Evolutionary conservation across 2,797 vertebrate species (phyloP).

Genomic region (Protonibea diacanthus): DNA sequence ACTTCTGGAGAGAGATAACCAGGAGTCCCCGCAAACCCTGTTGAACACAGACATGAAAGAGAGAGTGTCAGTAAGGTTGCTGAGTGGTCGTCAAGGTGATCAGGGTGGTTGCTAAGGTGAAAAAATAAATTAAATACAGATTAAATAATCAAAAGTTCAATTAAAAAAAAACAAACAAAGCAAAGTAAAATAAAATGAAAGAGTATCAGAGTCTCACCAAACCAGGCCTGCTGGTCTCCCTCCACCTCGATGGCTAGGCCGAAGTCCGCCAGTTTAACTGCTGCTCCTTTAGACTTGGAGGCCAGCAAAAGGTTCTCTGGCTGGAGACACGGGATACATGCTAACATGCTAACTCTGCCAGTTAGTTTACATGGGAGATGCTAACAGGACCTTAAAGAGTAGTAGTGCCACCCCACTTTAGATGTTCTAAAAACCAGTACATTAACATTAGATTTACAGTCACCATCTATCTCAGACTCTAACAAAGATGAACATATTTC

Average conservation of each 20-base stretch:
- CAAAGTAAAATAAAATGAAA: background rate
- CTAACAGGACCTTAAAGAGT: background rate
- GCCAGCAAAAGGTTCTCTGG: constrained; percentile 96
- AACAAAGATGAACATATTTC: too few relatives aligned
- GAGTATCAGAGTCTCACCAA: constrained; percentile 83
- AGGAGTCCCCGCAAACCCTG: constrained; percentile 96
- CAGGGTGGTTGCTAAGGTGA: too few relatives aligned
- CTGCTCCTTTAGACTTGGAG: constrained; percentile 96
- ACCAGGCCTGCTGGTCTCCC: constrained; percentile 98
- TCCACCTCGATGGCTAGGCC: constrained; percentile 98
- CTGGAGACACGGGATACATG: constrained; percentile 74
- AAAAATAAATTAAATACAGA: too few relatives aligned
- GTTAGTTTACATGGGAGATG: background rate
- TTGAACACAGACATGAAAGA: constrained; percentile 3
- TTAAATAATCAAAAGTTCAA: background rate
- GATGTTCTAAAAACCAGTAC: too few relatives aligned
- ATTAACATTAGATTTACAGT: too few relatives aligned
- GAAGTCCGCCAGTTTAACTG: constrained; percentile 96
- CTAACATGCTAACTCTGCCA: constrained; percentile 17
- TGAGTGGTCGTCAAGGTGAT: too few relatives aligned
- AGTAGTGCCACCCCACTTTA: too few relatives aligned
- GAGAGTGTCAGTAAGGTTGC: too few relatives aligned
- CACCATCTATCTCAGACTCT: too few relatives aligned
- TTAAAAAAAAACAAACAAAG: constrained; percentile 1
- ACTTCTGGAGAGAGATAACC: constrained; percentile 98